phyloP scores from a whole-genome alignment of 2,888 invertebrate genomes.

The Drosophila picticornis region DNA sequence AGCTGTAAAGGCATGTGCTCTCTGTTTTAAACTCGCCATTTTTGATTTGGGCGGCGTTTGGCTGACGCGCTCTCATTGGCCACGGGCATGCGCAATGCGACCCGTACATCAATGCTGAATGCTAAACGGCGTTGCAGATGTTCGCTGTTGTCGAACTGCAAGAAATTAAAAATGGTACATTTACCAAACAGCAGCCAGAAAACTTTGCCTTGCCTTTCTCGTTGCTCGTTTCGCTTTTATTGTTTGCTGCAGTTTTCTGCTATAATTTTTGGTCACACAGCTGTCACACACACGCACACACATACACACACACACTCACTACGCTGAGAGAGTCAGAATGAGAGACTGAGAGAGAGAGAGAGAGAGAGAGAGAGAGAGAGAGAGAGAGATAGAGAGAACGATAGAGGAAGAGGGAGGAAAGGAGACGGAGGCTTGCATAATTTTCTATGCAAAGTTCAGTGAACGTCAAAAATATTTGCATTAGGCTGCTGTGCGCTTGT shows the following conservation, averaged over 20 bases:
- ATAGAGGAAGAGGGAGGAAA: conserved; percentile 18
- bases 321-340: conserved; percentile 14
- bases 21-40: conserved; percentile 82
- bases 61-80: conserved; percentile 78
- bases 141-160: conserved; percentile 73
- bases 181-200: conserved; percentile 59
- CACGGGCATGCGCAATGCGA: conserved; percentile 76
- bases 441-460: conserved; percentile 82
- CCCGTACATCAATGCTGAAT: conserved; percentile 23
- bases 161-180: conserved; percentile 80
- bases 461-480: conserved; percentile 82
- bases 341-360: not conserved
- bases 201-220: conserved; percentile 66
- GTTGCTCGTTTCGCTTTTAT: conserved; percentile 67
- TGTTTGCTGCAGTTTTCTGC: conserved; percentile 72
- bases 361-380: conserved; percentile 20
- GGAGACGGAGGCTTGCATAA: conserved; percentile 72
- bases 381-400: not conserved
- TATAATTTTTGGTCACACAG: conserved; percentile 82
- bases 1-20: conserved; percentile 43
- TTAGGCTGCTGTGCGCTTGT: conserved; percentile 51
- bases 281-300: conserved; percentile 71
- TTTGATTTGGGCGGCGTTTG: conserved; percentile 84
- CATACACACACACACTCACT: conserved; percentile 39
- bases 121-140: conserved; percentile 65